Evolutionary conservation across 2,888 invertebrate genomes (phyloP).

Genomic region (Dascillus cervinus): DNA sequence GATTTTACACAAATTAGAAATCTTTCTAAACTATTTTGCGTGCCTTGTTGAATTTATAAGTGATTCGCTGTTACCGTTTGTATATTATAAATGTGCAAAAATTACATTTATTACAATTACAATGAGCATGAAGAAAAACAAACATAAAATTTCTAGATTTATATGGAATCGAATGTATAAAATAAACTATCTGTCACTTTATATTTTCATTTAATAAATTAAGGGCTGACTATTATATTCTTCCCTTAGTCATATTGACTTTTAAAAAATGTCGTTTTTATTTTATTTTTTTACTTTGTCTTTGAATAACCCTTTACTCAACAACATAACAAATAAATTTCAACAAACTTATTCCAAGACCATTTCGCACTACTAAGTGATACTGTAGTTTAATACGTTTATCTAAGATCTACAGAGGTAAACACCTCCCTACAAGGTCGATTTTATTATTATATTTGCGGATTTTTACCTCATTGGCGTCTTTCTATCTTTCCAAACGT

Average conservation of each 20-base stretch:
- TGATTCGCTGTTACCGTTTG: slow-evolving; percentile 28
- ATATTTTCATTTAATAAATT: slow-evolving; percentile 41
- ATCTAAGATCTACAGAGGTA: too few species aligned
- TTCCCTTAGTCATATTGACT: slow-evolving; percentile 41
- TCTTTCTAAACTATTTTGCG: slow-evolving; percentile 39
- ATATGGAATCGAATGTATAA: slow-evolving; percentile 35
- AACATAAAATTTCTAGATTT: slow-evolving; percentile 39
- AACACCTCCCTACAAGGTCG: too few species aligned
- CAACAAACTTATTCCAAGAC: too few species aligned
- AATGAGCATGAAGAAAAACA: slow-evolving; percentile 17
- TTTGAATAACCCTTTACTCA: too few species aligned
- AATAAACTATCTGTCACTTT: slow-evolving; percentile 38
- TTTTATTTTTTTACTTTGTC: neutral
- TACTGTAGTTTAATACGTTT: too few species aligned
- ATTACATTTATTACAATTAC: slow-evolving; percentile 14
- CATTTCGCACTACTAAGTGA: too few species aligned
- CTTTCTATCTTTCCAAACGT: too few species aligned
- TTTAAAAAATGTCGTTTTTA: slow-evolving; percentile 22
- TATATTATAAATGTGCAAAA: too few species aligned
- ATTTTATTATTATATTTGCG: too few species aligned
- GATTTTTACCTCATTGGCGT: too few species aligned
- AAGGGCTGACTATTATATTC: slow-evolving; percentile 37
- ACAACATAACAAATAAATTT: too few species aligned
- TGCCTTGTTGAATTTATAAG: slow-evolving; percentile 39
- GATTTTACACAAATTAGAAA: slow-evolving; percentile 9